Evolutionary conservation across 2,888 invertebrate species (phyloP).

Genomic region (Macrophya annulata): DNA sequence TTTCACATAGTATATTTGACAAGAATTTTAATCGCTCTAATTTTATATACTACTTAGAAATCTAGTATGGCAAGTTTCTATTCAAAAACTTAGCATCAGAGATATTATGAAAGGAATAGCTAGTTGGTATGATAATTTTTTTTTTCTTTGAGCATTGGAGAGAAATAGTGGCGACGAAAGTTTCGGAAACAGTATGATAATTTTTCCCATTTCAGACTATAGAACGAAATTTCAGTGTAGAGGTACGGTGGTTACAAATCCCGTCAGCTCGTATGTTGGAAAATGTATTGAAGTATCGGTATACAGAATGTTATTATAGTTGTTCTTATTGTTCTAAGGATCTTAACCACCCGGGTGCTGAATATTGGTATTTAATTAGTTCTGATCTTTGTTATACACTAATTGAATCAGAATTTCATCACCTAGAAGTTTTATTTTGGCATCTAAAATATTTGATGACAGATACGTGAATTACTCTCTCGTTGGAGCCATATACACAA

Average conservation of each 20-base stretch:
- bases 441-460: not conserved
- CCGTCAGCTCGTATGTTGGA: not conserved
- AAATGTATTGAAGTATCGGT: not conserved
- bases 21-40: no score
- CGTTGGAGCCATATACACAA: not conserved
- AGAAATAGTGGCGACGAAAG: not conserved
- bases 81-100: not conserved
- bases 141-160: not conserved
- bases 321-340: conserved; percentile 10
- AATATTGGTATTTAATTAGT: not conserved
- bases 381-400: not conserved
- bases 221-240: not conserved
- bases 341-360: not conserved
- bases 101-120: not conserved
- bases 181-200: not conserved
- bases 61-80: not conserved
- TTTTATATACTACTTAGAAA: not conserved
- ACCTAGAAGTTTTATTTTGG: not conserved
- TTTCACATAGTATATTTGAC: not conserved
- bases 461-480: not conserved
- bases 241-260: no score
- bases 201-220: not conserved
- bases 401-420: not conserved
- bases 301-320: not conserved
- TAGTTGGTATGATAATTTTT: conserved; percentile 3